Conservation (phyloP, 2,888 invertebrate genomes). For the Odontomyia ornata region DNA sequence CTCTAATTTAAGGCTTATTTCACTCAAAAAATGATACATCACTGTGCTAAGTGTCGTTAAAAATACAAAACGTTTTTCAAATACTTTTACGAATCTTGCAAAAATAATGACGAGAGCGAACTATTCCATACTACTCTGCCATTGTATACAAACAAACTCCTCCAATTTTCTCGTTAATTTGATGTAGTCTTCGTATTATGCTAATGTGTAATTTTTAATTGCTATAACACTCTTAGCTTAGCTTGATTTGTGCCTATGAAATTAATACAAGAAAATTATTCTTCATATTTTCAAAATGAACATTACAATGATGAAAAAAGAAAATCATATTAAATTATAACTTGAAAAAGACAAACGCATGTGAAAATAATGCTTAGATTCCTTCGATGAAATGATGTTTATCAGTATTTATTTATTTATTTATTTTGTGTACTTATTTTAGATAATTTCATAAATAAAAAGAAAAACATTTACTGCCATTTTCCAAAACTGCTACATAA, state of each 20-base stretch:
- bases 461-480: too few species aligned
- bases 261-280: neutral
- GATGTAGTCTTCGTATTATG: neutral
- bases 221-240: neutral
- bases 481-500: too few species aligned
- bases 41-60: neutral
- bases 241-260: conserved; percentile 5
- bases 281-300: neutral
- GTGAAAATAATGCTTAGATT: neutral
- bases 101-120: too few species aligned
- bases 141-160: too few species aligned
- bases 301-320: neutral
- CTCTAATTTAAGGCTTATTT: neutral
- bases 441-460: neutral
- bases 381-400: conserved; percentile 1
- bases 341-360: too few species aligned
- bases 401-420: conserved; percentile 28
- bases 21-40: neutral
- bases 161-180: neutral
- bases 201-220: neutral
- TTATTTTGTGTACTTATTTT: conserved; percentile 3
- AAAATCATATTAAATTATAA: too few species aligned
- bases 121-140: too few species aligned
- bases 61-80: too few species aligned
- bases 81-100: too few species aligned